Conservation (phyloP, 2,797 vertebrate species). For the Crenuchus spilurus region DNA sequence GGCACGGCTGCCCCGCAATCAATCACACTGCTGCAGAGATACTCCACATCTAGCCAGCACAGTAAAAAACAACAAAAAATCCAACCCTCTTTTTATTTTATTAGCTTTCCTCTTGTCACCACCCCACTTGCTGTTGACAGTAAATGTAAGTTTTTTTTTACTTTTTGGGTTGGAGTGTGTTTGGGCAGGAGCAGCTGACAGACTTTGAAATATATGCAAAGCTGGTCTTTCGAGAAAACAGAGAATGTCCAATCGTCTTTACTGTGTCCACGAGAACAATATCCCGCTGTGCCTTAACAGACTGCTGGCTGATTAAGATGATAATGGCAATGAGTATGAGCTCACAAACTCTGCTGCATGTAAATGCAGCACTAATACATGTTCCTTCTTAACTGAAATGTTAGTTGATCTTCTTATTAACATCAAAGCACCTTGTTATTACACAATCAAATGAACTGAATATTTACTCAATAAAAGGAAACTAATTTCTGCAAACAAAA, state of each 20-base stretch:
- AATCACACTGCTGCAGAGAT: not conserved
- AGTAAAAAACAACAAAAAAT: not conserved
- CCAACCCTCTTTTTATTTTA: conserved; percentile 16
- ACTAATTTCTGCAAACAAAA: conserved; percentile 19
- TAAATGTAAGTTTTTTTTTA: conserved; percentile 17
- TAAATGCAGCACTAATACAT: too few relatives aligned
- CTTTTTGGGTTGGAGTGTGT: not conserved
- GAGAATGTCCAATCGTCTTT: conserved; percentile 4
- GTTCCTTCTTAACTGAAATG: not conserved
- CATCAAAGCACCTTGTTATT: not conserved
- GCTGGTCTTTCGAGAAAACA: not conserved
- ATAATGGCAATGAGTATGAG: conserved; percentile 20
- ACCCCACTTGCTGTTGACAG: not conserved
- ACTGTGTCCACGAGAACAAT: conserved; percentile 6
- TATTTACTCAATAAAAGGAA: not conserved
- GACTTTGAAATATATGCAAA: not conserved
- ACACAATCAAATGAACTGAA: not conserved
- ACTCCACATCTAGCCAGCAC: not conserved
- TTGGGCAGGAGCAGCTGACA: not conserved
- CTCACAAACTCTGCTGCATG: too few relatives aligned
- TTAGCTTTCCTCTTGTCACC: conserved; percentile 10
- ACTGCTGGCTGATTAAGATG: conserved; percentile 32
- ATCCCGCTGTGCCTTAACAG: conserved; percentile 4
- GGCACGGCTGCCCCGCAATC: conserved; percentile 13
- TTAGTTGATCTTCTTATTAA: not conserved